These are phyloP conservation scores for Hexactinellida sp. DNA, from an alignment of 37 sponge, comb jelly and placozoan genomes.

Conservation along the genomic window DNA sequence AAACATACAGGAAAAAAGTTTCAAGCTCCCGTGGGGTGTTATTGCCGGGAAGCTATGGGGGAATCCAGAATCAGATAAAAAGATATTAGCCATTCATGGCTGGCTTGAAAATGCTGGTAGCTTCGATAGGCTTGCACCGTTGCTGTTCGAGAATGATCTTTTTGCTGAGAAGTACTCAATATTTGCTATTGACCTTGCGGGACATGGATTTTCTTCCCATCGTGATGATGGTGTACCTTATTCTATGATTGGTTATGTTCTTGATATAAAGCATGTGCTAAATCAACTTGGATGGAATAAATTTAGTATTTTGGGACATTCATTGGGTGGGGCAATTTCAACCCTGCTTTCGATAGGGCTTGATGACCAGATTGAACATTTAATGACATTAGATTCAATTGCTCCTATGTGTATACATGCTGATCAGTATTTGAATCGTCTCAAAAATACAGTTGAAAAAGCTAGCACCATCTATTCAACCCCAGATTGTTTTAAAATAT, in stretches of 20 bases:
- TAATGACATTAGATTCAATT: not conserved
- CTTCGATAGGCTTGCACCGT: not conserved
- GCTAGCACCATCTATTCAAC: not conserved
- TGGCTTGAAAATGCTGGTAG: not conserved
- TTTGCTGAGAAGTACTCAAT: conserved; percentile 9
- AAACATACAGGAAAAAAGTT: not conserved
- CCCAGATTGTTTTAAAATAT: not conserved
- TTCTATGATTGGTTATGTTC: conserved; percentile 24
- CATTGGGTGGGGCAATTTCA: not conserved
- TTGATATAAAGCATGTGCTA: conserved; percentile 48
- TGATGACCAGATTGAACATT: not conserved
- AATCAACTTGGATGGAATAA: conserved; percentile 24
- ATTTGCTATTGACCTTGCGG: conserved; percentile 62
- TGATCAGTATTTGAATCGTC: not conserved
- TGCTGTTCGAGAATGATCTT: not conserved
- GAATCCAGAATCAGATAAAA: not conserved
- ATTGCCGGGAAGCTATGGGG: not conserved
- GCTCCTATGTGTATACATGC: not conserved
- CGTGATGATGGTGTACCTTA: conserved; percentile 34
- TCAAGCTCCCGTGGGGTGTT: not conserved
- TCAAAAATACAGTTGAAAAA: not conserved
- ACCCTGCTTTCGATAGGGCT: not conserved
- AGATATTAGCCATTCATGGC: not conserved
- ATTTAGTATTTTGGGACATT: not conserved
- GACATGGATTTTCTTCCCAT: conserved; percentile 63